Base-by-base conservation (phyloP, 2,888 invertebrate genomes). In the Nymphalis urticae region DNA sequence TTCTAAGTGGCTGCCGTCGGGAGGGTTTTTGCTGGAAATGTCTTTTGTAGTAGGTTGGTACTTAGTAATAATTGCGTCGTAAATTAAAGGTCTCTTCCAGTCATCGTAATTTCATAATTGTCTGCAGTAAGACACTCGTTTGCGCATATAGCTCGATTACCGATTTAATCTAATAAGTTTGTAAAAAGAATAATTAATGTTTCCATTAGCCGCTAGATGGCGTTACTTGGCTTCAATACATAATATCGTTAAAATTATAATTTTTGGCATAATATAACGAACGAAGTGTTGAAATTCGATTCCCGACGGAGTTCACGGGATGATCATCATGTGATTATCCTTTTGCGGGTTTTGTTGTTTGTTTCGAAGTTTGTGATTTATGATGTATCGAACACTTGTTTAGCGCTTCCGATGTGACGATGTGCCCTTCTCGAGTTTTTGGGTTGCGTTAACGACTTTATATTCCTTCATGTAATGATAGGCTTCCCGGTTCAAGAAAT, bases 241-340 rank as follows among this genome's bases (percentile, higher is more conserved):
- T 4, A 42, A 54, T 54, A 54, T 9, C 32, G n/a, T 58, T 36
- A 16, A 13, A 58, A 19, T 58, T 42, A 58, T 42, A 19, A 58
- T 42, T 42, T 58, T 58, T 58, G 36, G 19, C 13, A 54, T 19
- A 21, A 16, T 42, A 50, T 19, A 50, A 50, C 50, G 50, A 36
- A n/a, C 36, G 8, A 58, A 58, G 19, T 10, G 64, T 48, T 62
- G 36, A 79, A 65, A 69, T 80, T 84, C 80, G 80, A 84, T 82
- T 77, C 79, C 78, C 80, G 76, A 73, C 75, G 82, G 50, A 81
- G 78, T 80, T 77, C 85, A 85, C 85, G 79, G 84, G 79, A 80
- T 86, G 83, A 89, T 90, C 88, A 90, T 88, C 86, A 85, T 82
- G 86, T 85, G 89, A 90, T 90, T 89, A 90, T 87, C 87, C 85